Evolutionary conservation across 1,140 invertebrate genomes (phyloP), one percentile per base, ranked within the genome.

Genomic region (Cephus cinctus): DNA sequence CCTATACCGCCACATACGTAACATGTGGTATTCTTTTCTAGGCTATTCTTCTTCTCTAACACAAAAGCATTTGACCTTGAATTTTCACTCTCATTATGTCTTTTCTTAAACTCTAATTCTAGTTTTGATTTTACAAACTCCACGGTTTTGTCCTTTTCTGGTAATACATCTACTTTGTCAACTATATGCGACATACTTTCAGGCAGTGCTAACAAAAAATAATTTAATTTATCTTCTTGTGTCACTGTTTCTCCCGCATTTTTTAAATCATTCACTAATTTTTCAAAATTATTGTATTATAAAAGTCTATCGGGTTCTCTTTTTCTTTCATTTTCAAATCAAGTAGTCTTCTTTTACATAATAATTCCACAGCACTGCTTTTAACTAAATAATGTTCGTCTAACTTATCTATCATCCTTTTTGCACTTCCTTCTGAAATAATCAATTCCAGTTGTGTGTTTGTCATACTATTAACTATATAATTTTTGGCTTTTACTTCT

Each of bases 181-280:
- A 54, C 52, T 27, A 49, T 46, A 42, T 48, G 52, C 8, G 44
- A 30, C 11, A 45, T 19, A 40, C 27, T 47, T 42, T 32, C 12
- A 32, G 63, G 63, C 23, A 68, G 31, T 32, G 64, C 18, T 52
- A 60, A 63, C 21, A 66, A 42, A 56, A 65, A 61, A 48, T 71
- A 68, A 50, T 60, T 67, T 9, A 63, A 36, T 55, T 65, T 71
- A 43, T 66, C 59, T 48, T 59, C 23, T 34, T 63, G 50, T 15
- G 32, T 53, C 45, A 62, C 23, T 30, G 39, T 48, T 47, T 55
- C 56, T 32, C 56, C 59, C 27, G 63, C 59, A 36, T 40, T 43
- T 57, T 63, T 61, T 16, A 63, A 38, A 43, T 59, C 49, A 43
- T 63, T 63, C 32, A 59, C 47, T 14, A 43, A 15, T 54, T 53